Base-by-base conservation (phyloP, 2,797 vertebrate genomes). In the Nyctibius grandis region DNA sequence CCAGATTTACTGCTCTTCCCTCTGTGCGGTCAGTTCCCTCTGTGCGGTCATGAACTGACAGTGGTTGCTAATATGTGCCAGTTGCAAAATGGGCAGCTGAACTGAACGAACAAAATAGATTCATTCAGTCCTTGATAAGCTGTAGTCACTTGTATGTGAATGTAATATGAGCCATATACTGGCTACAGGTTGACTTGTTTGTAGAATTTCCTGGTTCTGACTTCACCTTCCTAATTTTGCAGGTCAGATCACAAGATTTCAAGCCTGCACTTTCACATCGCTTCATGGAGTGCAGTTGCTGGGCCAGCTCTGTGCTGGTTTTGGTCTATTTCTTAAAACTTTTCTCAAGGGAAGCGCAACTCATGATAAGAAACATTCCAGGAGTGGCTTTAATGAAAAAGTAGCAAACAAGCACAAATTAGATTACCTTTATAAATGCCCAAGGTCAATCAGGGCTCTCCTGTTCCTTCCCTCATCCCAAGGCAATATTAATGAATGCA, bases 301-400 rank as follows among this genome's bases (percentile, higher is more conserved):
- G 78, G 91, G 47, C 68, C 88, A 89, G 4, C 44, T 80, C 53
- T 54, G 21, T 31, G n/a, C 90, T 91, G 72, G 50, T 69, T 91
- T 92, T 88, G 92, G 86, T 95, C 93, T 96, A n/a, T 95, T 94
- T 92, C 86, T 76, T 93, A 76, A 85, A 96, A 95, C 72, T 92
- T 95, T 88, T 89, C 95, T 95, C 96, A 78, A 78, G 96, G 93
- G 95, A 97, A 89, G 38, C 12, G 1, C 85, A 91, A 87, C 81
- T 91, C 86, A 85, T 75, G 90, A 80, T 91, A 96, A 96, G 88
- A 93, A 95, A 92, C 88, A 92, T 95, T 96, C 78, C 96, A 94
- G 75, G 75, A 95, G 93, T 94, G 86, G 88, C 84, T 97, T 93
- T 95, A 97, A 96, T 96, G 96, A 94, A 96, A 96, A 96, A 96